Base-by-base conservation (phyloP, 2,113 vertebrate species). In the Lagopus leucura region DNA sequence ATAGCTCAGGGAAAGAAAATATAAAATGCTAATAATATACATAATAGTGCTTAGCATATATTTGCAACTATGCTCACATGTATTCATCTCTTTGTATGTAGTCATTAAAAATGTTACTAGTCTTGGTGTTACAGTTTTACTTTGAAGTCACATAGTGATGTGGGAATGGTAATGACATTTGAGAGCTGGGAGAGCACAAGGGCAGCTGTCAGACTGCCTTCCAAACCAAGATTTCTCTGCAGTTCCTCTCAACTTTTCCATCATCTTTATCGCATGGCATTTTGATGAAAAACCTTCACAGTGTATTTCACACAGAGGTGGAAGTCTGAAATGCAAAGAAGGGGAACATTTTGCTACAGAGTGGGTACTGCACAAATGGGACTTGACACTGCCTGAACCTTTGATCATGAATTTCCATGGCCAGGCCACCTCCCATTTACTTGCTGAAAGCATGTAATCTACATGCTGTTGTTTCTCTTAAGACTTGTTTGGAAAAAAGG, bases 291-390 rank as follows among this genome's bases (percentile, higher is more conserved):
- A 45, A 77, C 45, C 42, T 91, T 94, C 66, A 70, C 42, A 50
- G 34, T 48, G 8, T 54, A 63, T 88, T 93, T 90, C 14, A 1
- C 75, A 27, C 27, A 52, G 76, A 80, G 15, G 47, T 27, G 88
- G 52, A n/a, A 93, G 73, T n/a, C 30, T 88, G 66, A 95, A 92
- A 82, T 89, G 74, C 52, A 63, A 80, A 91, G 57, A 87, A 69
- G 45, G 45, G 13, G 24, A 47, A 82, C 66, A n/a, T 79, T 43
- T 75, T 88, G 13, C 70, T 76, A 9, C 66, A 52, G 55, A 78
- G 60, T 72, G 73, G 42, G 17, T 65, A 47, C 61, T 82, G 47
- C 42, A 61, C 84, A 90, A 94, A 88, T 76, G 43, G 36, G 45
- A 92, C 28, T 50, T 89, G 74, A 85, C 85, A 80, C 40, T 89